A percentile compares a stretch with the other conserved stretches of the same genome.
These are phyloP conservation scores for Stylophora pistillata DNA, from an alignment of 64 coral and sea anemone species.

Conservation along the genomic window DNA sequence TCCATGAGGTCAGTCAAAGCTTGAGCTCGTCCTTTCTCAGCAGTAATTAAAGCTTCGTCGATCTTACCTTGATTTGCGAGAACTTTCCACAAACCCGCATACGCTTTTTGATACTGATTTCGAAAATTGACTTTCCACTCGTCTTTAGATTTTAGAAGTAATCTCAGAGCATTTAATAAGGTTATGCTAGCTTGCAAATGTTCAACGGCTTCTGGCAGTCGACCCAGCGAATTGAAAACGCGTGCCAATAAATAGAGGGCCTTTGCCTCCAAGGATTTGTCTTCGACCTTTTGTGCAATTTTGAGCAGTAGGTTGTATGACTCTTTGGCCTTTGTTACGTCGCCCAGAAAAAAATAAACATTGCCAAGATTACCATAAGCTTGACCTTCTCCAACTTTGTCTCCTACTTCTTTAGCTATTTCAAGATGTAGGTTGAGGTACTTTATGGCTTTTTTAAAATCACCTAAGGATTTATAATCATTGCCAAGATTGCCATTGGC, in stretches of 20 bases:
- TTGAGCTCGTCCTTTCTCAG: background rate
- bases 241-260: background rate
- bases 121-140: background rate
- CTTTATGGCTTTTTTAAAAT: background rate
- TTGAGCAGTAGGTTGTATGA: background rate
- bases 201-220: background rate
- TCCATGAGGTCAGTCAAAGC: background rate
- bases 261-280: background rate
- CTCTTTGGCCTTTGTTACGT: slow-evolving; percentile 1
- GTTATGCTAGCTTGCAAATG: background rate
- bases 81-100: background rate
- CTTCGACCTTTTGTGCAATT: slow-evolving; percentile 9
- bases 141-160: background rate
- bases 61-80: background rate
- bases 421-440: background rate
- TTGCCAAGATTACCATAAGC: background rate
- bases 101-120: background rate
- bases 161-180: background rate
- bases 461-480: no score
- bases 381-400: background rate
- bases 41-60: background rate
- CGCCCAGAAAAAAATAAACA: background rate
- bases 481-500: background rate
- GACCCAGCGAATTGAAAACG: background rate
- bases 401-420: background rate